phyloP scores from a whole-genome alignment of 2,113 vertebrate genomes.

The Nibea albiflora region DNA sequence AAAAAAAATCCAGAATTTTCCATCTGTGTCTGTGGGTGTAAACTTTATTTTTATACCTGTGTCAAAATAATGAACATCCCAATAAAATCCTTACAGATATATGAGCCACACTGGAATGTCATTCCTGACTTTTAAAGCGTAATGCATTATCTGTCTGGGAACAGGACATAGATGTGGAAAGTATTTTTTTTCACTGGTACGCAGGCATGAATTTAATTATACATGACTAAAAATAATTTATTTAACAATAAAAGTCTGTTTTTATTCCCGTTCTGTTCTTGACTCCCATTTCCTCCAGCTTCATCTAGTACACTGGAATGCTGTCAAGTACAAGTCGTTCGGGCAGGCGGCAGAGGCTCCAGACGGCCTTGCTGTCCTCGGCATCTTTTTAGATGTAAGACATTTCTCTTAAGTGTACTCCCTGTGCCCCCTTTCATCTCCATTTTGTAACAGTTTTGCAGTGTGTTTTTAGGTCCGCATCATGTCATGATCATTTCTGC shows the following conservation, averaged over 20 bases:
- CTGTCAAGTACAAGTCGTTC: conserved; percentile 91
- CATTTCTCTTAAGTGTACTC: background rate
- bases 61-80: background rate
- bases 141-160: background rate
- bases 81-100: background rate
- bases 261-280: background rate
- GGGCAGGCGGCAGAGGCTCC: conserved; percentile 89
- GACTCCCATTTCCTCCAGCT: conserved; percentile 81
- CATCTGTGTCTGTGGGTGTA: background rate
- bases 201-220: background rate
- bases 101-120: background rate
- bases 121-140: background rate
- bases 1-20: background rate
- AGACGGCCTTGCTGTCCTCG: conserved; percentile 94
- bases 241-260: background rate
- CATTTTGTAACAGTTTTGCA: background rate
- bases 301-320: conserved; percentile 98
- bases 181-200: background rate
- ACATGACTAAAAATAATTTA: background rate
- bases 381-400: conserved; percentile 94
- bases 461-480: background rate
- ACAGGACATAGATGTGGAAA: background rate
- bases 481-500: background rate
- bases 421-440: background rate
- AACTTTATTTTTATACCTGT: background rate